A percentile compares a stretch with the other conserved stretches of the same genome.
Evolutionary conservation across 2,797 vertebrate genomes (phyloP).

Genomic region (Pipistrellus nathusii): DNA sequence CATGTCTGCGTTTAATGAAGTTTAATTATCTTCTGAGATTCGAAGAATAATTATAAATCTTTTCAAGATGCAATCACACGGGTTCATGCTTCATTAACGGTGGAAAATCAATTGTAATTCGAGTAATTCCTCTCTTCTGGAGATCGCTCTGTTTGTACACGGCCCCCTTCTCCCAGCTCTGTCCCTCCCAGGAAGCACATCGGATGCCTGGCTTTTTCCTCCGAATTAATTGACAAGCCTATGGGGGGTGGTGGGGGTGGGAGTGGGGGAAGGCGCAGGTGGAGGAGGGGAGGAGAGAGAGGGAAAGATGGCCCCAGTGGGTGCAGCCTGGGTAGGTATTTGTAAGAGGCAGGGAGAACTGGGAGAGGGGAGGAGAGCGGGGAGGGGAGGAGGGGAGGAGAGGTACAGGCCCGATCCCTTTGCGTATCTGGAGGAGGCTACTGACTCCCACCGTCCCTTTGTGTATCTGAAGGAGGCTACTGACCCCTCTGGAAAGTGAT

Average conservation of each 20-base stretch:
- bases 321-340: not conserved
- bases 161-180: conserved; percentile 54
- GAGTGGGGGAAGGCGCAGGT: not conserved
- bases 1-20: conserved; percentile 88
- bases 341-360: not conserved
- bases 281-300: not conserved
- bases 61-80: conserved; percentile 90
- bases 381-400: not conserved
- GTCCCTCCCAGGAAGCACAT: conserved; percentile 53
- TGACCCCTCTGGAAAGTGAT: not conserved
- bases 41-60: conserved; percentile 90
- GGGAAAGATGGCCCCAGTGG: not conserved
- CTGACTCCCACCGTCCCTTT: not conserved
- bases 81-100: conserved; percentile 88
- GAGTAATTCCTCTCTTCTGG: conserved; percentile 85
- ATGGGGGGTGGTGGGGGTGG: not conserved
- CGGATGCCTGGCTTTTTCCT: conserved; percentile 54
- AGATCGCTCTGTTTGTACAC: conserved; percentile 76
- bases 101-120: conserved; percentile 88
- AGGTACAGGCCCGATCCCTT: not conserved
- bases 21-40: conserved; percentile 90
- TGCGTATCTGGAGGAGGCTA: not conserved
- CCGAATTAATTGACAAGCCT: not conserved
- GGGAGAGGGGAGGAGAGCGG: too few species aligned
- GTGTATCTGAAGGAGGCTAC: not conserved